Percentiles rank a stretch among this genome's conserved stretches.
These are phyloP conservation scores for Drosophila sulfurigaster DNA, from an alignment of 1,140 invertebrate genomes.

Conservation along the genomic window DNA sequence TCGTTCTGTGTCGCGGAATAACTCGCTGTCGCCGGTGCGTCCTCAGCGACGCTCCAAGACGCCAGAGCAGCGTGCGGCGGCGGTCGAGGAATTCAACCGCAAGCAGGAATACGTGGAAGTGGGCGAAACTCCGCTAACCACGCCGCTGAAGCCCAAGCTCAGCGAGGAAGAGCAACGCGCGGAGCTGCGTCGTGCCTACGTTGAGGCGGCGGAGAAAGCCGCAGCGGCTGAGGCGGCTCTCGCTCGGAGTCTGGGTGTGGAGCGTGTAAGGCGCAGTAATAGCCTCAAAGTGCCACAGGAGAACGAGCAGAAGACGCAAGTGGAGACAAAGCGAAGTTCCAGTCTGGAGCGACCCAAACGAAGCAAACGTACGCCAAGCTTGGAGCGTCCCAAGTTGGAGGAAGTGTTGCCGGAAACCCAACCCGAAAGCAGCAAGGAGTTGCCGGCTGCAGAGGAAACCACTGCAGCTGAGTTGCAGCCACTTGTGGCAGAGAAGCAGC, in stretches of 20 bases:
- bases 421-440: background rate
- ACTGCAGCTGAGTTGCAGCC: too few species aligned
- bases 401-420: background rate
- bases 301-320: conserved; percentile 22
- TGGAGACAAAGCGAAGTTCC: conserved; percentile 58
- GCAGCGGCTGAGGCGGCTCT: conserved; percentile 64
- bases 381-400: conserved; percentile 37
- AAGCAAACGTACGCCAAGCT: conserved; percentile 46
- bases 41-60: conserved; percentile 78
- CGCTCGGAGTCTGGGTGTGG: conserved; percentile 42
- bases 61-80: conserved; percentile 60
- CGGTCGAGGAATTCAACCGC: conserved; percentile 29
- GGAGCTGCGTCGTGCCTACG: conserved; percentile 60
- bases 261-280: conserved; percentile 58
- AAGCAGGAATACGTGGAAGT: conserved; percentile 62
- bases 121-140: conserved; percentile 38
- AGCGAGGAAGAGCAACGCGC: conserved; percentile 59
- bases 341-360: conserved; percentile 54
- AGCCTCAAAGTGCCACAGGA: conserved; percentile 44
- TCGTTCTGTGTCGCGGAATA: conserved; percentile 60
- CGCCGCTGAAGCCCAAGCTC: conserved; percentile 11
- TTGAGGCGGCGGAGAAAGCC: conserved; percentile 64
- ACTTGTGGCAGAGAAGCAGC: background rate
- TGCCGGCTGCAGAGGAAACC: background rate
- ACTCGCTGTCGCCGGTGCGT: conserved; percentile 70